Evolutionary conservation across 2,113 vertebrate genomes (phyloP).

Genomic region (Caracal caracal): DNA sequence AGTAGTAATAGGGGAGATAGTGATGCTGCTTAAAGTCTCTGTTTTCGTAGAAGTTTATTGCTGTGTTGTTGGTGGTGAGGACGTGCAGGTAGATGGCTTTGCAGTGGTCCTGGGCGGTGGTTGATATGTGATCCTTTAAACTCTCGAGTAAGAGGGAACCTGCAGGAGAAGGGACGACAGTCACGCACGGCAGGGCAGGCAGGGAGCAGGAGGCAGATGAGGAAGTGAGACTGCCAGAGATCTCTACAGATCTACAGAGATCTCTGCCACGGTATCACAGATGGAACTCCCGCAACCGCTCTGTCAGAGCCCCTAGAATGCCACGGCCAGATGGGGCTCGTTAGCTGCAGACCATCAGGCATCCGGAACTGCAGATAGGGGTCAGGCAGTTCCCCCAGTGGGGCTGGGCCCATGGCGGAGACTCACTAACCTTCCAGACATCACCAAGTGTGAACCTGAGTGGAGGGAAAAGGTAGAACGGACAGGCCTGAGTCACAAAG

Average conservation of each 20-base stretch:
- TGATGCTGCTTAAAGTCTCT: slow-evolving; percentile 99
- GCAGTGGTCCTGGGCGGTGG: slow-evolving; percentile 97
- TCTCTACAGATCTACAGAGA: too few species aligned
- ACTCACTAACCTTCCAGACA: background rate
- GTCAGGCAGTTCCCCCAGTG: background rate
- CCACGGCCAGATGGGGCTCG: background rate
- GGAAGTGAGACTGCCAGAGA: background rate
- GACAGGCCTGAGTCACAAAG: background rate
- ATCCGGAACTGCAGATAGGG: background rate
- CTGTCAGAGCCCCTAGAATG: background rate
- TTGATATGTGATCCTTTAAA: slow-evolving; percentile 98
- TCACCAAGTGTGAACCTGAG: background rate
- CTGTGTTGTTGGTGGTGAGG: slow-evolving; percentile 97
- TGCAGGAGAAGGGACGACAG: slow-evolving; percentile 70
- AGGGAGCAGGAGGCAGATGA: background rate
- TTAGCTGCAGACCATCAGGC: background rate
- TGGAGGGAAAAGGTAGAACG: background rate
- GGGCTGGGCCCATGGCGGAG: background rate
- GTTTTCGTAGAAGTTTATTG: slow-evolving; percentile 99
- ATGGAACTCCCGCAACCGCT: background rate
- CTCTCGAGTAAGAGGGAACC: slow-evolving; percentile 98
- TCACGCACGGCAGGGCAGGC: background rate
- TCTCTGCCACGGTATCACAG: background rate
- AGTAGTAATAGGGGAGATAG: slow-evolving; percentile 99
- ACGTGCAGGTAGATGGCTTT: slow-evolving; percentile 99